phyloP scores from a whole-genome alignment of 1,140 invertebrate species.

The Ridgeia piscesae region DNA sequence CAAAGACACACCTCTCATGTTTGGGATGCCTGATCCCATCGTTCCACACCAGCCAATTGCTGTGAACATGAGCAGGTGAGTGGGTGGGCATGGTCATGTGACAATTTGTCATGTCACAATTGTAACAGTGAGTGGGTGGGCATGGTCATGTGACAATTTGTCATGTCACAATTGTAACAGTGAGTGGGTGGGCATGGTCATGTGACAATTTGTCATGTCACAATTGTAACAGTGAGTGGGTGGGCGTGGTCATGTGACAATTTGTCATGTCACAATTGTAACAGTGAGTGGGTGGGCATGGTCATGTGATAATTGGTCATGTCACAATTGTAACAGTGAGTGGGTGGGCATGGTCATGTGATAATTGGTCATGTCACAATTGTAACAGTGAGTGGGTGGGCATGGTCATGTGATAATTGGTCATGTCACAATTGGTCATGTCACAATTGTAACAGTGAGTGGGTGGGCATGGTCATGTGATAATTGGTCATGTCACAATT shows the following conservation, averaged over 20 bases:
- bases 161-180: slow-evolving; percentile 23
- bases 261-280: not conserved
- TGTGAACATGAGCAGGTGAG: slow-evolving; percentile 54
- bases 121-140: slow-evolving; percentile 33
- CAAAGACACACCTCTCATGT: slow-evolving; percentile 43
- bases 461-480: too few species aligned
- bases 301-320: too few species aligned
- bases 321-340: too few species aligned
- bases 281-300: too few species aligned
- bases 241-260: not conserved
- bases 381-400: too few species aligned
- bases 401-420: too few species aligned
- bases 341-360: too few species aligned
- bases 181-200: slow-evolving; percentile 26
- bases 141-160: not conserved
- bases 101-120: not conserved
- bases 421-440: too few species aligned
- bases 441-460: too few species aligned
- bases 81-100: not conserved
- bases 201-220: not conserved
- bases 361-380: too few species aligned
- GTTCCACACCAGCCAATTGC: slow-evolving; percentile 53
- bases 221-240: slow-evolving; percentile 34
- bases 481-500: too few species aligned
- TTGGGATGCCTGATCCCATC: slow-evolving; percentile 50